Percentiles rank a stretch among this genome's conserved stretches.
These are phyloP conservation scores for Nerophis lumbriciformis DNA, from an alignment of 2,113 vertebrate genomes.

Conservation along the genomic window DNA sequence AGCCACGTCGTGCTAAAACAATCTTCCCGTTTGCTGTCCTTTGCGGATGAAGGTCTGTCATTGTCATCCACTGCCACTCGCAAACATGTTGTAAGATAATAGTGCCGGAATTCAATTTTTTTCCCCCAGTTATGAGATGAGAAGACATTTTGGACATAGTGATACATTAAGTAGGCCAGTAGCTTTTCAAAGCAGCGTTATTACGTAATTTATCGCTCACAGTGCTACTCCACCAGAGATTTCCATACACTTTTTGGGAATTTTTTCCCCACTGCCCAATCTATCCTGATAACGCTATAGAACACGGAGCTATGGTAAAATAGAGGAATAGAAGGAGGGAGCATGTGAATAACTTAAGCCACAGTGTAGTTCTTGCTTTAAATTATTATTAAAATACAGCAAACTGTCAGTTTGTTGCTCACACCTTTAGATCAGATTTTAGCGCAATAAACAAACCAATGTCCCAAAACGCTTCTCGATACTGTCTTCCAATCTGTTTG, in stretches of 20 bases:
- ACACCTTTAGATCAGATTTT: not conserved
- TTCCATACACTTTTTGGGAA: constrained; percentile 27
- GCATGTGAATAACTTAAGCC: constrained; percentile 16
- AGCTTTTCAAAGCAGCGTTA: constrained; percentile 25
- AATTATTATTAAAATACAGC: constrained; percentile 8
- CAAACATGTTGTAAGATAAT: constrained; percentile 10
- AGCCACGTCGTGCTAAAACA: constrained; percentile 32
- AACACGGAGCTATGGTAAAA: constrained; percentile 37
- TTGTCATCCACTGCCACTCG: not conserved
- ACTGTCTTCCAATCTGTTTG: not conserved
- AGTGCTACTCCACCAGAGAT: constrained; percentile 42
- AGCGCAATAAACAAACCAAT: not conserved
- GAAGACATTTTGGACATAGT: constrained; percentile 19
- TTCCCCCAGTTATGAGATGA: not conserved
- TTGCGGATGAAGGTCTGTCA: constrained; percentile 17
- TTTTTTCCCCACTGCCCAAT: constrained; percentile 19
- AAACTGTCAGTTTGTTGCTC: not conserved
- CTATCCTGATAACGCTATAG: constrained; percentile 26
- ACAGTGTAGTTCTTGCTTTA: constrained; percentile 4
- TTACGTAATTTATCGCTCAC: constrained; percentile 38
- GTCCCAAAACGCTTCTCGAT: not conserved
- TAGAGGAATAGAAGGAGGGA: constrained; percentile 11
- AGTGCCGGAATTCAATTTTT: not conserved
- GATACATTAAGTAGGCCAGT: constrained; percentile 29
- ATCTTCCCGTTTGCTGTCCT: constrained; percentile 29